Base-by-base conservation (phyloP, 2,113 vertebrate species). In the Cynocephalus volans region DNA sequence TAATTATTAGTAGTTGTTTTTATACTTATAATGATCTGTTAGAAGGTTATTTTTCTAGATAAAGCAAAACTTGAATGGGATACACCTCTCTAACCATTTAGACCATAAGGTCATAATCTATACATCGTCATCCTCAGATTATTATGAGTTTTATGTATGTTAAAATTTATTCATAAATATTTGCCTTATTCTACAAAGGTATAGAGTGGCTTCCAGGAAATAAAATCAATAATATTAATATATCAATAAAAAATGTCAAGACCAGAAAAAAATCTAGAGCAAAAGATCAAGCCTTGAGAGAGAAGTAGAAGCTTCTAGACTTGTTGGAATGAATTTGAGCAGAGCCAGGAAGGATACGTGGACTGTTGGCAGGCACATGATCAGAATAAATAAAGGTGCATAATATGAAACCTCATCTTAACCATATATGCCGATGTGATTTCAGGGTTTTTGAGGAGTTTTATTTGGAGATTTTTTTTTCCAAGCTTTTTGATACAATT, bases 211-310 rank as follows among this genome's bases (percentile, higher is more conserved):
- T 84, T 90, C 26, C 64, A 75, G 45, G 60, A 94, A 84, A 67
- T 41, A 90, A 82, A 93, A 92, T 79, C 84, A 72, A 80, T 82
- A 80, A 52, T 77, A 70, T 50, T 48, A 92, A 41, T 48, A 52
- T 31, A 91, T 50, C 17, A 93, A 54, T 79, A n/a, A 60, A 94
- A 95, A 86, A 84, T 52, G 6, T 89, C 72, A 96, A 95, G 58
- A 72, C 54, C 15, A 90, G 86, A 75, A 69, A n/a, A 73, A n/a
- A 91, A 89, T 90, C 81, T 81, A 48, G 1, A 72, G 2, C 76
- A 72, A 93, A 89, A 72, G 33, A 75, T 60, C 48, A 82, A 90
- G 14, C 24, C 21, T 89, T n/a, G 48, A 8, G 23, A 82, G 36
- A 85, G 23, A 73, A 36, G 15, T 56, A 52, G 45, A 88, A 75